Evolutionary conservation across 1,140 invertebrate genomes (phyloP).

Genomic region (Steinernema khuongi): DNA sequence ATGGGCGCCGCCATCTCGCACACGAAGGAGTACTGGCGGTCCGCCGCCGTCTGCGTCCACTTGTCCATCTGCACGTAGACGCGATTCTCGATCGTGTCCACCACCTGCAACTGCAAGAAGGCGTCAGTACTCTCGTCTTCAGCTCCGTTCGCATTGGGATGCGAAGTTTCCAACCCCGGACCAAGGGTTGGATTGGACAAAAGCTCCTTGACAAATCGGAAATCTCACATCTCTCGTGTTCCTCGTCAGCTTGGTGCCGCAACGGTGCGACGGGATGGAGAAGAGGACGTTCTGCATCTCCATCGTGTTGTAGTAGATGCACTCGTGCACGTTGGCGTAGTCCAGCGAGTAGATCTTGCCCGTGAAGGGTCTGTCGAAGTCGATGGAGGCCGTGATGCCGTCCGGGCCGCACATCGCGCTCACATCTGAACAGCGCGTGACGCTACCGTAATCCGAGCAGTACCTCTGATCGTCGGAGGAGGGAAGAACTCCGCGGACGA

Average conservation of each 20-base stretch:
- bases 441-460: neutral
- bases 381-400: slow-evolving; percentile 49
- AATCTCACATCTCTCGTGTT: slow-evolving; percentile 53
- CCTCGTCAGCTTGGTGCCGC: slow-evolving; percentile 46
- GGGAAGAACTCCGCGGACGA: neutral
- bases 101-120: slow-evolving; percentile 35
- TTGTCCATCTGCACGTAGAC: slow-evolving; percentile 47
- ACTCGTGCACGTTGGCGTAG: slow-evolving; percentile 48
- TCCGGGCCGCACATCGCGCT: slow-evolving; percentile 52
- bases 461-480: neutral
- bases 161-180: no score
- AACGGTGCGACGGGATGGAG: slow-evolving; percentile 48
- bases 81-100: slow-evolving; percentile 42
- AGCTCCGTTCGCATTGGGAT: slow-evolving; percentile 1
- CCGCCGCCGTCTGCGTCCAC: slow-evolving; percentile 31
- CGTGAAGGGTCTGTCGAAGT: slow-evolving; percentile 49
- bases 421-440: slow-evolving; percentile 33
- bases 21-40: slow-evolving; percentile 41
- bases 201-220: neutral
- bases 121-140: neutral
- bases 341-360: slow-evolving; percentile 51
- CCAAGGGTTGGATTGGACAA: neutral
- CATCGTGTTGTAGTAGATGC: slow-evolving; percentile 52
- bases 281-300: slow-evolving; percentile 47
- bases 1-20: slow-evolving; percentile 33